Evolutionary conservation across 2,888 invertebrate genomes (phyloP).

Genomic region (Gnatocerus cornutus): DNA sequence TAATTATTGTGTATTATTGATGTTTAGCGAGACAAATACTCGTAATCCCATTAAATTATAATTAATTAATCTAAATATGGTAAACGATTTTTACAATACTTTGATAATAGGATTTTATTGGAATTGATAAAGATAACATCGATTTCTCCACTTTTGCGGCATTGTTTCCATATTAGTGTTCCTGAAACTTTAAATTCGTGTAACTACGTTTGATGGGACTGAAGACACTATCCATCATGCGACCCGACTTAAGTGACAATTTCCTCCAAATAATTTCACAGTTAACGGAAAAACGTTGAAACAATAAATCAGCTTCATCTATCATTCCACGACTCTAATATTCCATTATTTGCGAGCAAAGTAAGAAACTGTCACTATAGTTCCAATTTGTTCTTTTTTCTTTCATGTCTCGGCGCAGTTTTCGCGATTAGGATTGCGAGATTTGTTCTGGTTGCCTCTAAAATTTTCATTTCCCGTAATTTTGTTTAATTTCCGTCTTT

Average conservation of each 20-base stretch:
- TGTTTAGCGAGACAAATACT: background rate
- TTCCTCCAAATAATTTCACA: conserved; percentile 5
- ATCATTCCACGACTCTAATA: background rate
- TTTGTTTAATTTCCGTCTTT: conserved; percentile 44
- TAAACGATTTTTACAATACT: no score
- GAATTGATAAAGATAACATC: background rate
- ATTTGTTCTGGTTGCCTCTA: background rate
- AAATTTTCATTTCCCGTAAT: conserved; percentile 45
- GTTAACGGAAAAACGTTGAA: conserved; percentile 5
- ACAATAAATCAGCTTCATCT: conserved; percentile 7
- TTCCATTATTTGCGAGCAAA: background rate
- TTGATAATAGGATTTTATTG: no score
- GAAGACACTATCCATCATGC: conserved; percentile 4
- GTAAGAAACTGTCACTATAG: no score
- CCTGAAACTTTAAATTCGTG: background rate
- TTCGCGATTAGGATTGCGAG: background rate
- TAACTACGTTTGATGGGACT: background rate
- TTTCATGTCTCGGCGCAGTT: no score
- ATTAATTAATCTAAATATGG: background rate
- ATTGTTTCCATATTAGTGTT: background rate
- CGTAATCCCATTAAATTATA: background rate
- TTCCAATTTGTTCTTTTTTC: no score
- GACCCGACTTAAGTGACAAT: conserved; percentile 5
- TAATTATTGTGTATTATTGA: background rate
- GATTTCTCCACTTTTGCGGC: background rate